phyloP scores from a whole-genome alignment of 2,113 vertebrate species.

The Arothron firmamentum region DNA sequence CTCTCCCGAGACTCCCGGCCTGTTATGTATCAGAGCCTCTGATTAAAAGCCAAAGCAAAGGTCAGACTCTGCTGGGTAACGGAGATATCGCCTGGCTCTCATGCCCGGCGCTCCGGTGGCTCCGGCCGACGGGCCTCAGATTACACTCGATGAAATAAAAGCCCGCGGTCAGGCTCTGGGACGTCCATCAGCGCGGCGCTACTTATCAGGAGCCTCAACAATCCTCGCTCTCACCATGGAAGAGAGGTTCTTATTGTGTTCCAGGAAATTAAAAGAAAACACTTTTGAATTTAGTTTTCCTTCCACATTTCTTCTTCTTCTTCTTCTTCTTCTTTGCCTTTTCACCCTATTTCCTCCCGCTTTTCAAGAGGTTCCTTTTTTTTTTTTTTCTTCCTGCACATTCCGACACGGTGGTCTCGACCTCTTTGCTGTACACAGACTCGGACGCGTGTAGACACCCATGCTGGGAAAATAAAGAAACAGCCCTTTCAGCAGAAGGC shows the following conservation, averaged over 20 bases:
- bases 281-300: conserved; percentile 18
- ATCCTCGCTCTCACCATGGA: neutral
- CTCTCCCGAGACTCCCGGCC: conserved; percentile 47
- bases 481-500: conserved; percentile 54
- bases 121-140: conserved; percentile 40
- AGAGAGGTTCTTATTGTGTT: conserved; percentile 16
- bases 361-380: conserved; percentile 7
- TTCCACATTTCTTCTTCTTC: conserved; percentile 8
- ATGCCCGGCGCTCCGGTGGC: conserved; percentile 36
- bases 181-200: conserved; percentile 26
- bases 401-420: conserved; percentile 22
- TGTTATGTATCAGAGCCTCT: conserved; percentile 55
- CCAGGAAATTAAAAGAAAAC: conserved; percentile 33
- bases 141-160: conserved; percentile 40
- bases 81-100: conserved; percentile 37
- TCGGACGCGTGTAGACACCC: conserved; percentile 19
- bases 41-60: conserved; percentile 65
- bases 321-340: conserved; percentile 12
- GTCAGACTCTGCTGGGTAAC: conserved; percentile 56
- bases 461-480: conserved; percentile 53
- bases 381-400: conserved; percentile 9
- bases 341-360: neutral
- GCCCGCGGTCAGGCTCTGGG: conserved; percentile 18
- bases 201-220: conserved; percentile 24
- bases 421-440: conserved; percentile 35